Evolutionary conservation across 2,113 vertebrate genomes (phyloP).

Genomic region (Brienomyrus longianalis): DNA sequence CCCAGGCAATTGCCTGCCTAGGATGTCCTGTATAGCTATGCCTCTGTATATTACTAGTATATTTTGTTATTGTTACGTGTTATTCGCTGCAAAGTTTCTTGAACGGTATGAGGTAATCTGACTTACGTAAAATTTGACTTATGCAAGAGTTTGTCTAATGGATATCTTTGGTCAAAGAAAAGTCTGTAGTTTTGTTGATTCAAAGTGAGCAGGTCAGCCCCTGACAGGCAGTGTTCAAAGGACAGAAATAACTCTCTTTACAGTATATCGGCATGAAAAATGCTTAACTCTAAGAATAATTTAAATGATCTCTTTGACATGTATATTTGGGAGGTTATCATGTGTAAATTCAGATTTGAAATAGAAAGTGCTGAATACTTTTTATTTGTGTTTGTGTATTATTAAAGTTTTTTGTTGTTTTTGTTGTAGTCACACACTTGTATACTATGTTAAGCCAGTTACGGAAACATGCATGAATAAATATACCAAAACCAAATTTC

Average conservation of each 20-base stretch:
- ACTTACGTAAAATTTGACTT: not conserved
- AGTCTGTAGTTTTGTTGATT: not conserved
- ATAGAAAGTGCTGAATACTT: not conserved
- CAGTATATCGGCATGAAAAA: not conserved
- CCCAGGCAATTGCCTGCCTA: not conserved
- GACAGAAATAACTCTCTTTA: conserved; percentile 8
- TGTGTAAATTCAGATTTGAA: not conserved
- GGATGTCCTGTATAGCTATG: not conserved
- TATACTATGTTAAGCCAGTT: not conserved
- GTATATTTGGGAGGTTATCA: not conserved
- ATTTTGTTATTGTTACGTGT: not conserved
- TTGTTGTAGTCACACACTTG: not conserved
- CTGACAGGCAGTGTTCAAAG: not conserved
- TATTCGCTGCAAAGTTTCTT: not conserved
- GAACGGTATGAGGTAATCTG: not conserved
- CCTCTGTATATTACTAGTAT: not conserved
- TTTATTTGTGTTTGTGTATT: not conserved
- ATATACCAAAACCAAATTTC: not conserved
- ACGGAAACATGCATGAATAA: not conserved
- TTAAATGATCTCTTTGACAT: not conserved
- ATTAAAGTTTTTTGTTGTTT: not conserved
- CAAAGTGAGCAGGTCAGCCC: not conserved
- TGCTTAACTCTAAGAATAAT: conserved; percentile 5
- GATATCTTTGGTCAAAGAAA: not conserved
- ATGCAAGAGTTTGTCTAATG: not conserved